These are phyloP conservation scores for Anoplolepis gracilipes DNA, from an alignment of 1,140 invertebrate species.

Conservation along the genomic window DNA sequence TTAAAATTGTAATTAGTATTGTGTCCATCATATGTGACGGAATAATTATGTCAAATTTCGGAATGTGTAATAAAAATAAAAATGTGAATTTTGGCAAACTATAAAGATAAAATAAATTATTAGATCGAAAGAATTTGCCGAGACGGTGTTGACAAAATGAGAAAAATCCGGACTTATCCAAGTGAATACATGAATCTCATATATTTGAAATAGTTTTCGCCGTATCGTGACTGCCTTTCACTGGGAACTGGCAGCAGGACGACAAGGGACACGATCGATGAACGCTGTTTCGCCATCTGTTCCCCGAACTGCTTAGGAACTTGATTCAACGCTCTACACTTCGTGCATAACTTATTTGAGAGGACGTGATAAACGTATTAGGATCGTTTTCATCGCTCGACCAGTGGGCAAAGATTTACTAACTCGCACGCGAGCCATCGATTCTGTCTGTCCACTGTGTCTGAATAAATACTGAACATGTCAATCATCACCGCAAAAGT, in stretches of 20 bases:
- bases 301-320: conserved; percentile 65
- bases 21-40: neutral
- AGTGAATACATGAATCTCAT: conserved; percentile 34
- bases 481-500: conserved; percentile 36
- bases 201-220: conserved; percentile 37
- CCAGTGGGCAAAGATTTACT: conserved; percentile 53
- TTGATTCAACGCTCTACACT: conserved; percentile 66
- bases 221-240: conserved; percentile 32
- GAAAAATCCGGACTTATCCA: neutral
- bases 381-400: conserved; percentile 42
- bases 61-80: neutral
- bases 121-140: neutral
- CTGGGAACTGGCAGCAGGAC: conserved; percentile 41
- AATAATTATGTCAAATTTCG: neutral
- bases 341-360: conserved; percentile 65
- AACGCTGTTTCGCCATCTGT: conserved; percentile 69
- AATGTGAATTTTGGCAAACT: neutral
- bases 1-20: too few species aligned
- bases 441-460: neutral
- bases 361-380: conserved; percentile 62
- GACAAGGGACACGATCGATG: conserved; percentile 70
- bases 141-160: neutral
- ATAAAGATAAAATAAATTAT: conserved; percentile 11
- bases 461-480: conserved; percentile 19
- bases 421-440: neutral